Base-by-base conservation (phyloP, 1,140 invertebrate species). In the Atta colombica region DNA sequence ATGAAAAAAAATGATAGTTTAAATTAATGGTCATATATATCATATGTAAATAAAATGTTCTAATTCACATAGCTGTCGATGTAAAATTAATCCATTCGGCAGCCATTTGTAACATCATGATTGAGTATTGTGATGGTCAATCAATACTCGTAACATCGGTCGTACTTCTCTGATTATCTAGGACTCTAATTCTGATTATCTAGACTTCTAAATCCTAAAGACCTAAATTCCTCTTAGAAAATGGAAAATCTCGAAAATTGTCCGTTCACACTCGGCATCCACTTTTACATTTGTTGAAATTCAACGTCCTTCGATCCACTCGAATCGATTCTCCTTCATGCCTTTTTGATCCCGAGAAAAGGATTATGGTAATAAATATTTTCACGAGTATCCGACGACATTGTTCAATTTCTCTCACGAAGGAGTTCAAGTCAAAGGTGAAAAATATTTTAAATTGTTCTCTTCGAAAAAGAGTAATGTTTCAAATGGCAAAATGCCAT, bases 401-500 rank as follows among this genome's bases (percentile, higher is more conserved):
- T 31, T 69, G 69, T 82, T 45, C 69, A 51, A 84, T 75, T 75
- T 84, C 58, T 84, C 58, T 84, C 55, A 75, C 51, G 10, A 61
- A 61, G 14, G 68, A 49, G 25, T 39, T 75, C 35, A 18, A 63
- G 80, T 75, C 45, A 28, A 61, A 45, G 25, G 28, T 75, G 80
- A 84, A 75, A 75, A 75, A 84, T 84, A 84, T 75, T 84, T 75
- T 49, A 61, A 84, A 75, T n/a, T 49, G 55, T 61, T 82, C 66
- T 31, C 35, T 49, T 25, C 12, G 18, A 49, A 21, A 31, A 53
- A 61, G 58, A 74, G 7, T 28, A 75, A 61, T 55, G 55, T 51
- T 84, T 51, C 68, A 25, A 61, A 18, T 12, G 12, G 69, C 69
- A 25, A 61, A 39, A 75, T 49, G 31, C 18, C 31, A 45, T 68